Evolutionary conservation across 2,888 invertebrate species (phyloP), one percentile per base, ranked within the genome.

Genomic region (Siphonodentalium dalli): DNA sequence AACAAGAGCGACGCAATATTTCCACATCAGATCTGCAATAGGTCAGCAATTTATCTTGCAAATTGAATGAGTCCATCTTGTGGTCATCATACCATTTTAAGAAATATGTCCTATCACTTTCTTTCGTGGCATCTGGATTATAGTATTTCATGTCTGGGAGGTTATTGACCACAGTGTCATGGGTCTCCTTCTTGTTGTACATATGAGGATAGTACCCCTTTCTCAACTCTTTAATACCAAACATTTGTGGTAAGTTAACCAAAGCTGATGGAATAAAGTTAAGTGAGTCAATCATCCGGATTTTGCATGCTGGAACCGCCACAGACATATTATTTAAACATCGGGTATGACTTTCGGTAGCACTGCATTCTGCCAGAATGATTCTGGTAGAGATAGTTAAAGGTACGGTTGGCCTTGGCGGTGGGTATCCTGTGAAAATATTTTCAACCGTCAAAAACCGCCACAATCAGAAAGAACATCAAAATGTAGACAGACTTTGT

Each of bases 81-180:
- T 54, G 43, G 9, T 40, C 23, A 4, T 31, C 26, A 35, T 50
- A 55, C 55, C 55, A 49, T n/a, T 11, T 34, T 28, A 50, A 23
- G 26, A 50, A 50, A 15, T 2, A 26, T 3, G 27, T 11, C 38
- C 50, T 39, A 11, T 31, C 40, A 2, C 41, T 37, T 2, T 37
- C 37, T 34, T 51, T 52, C 47, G 47, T 46, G 20, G 26, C 31
- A 38, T 42, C 52, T 26, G 2, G 23, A n/a, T n/a, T n/a, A n/a
- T n/a, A n/a, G n/a, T n/a, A n/a, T n/a, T n/a, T n/a, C n/a, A n/a
- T n/a, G n/a, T n/a, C n/a, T n/a, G n/a, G n/a, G n/a, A n/a, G n/a
- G n/a, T n/a, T n/a, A n/a, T n/a, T n/a, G n/a, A n/a, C n/a, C n/a
- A n/a, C n/a, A n/a, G n/a, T n/a, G n/a, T n/a, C n/a, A n/a, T 53